Percentiles rank a stretch among this genome's conserved stretches.
Conservation (phyloP, 2,888 invertebrate species). For the Sipha maydis region DNA sequence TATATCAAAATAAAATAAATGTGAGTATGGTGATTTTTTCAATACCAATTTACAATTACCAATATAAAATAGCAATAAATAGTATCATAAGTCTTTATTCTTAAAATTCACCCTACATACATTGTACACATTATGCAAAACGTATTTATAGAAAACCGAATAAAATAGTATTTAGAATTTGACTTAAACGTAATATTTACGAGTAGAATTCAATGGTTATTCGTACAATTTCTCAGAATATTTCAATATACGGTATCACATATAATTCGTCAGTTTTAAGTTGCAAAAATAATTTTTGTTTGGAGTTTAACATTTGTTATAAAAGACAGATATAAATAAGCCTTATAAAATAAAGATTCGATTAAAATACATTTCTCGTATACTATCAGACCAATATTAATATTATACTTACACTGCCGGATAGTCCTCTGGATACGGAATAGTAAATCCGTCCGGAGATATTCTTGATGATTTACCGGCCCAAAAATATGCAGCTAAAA, state of each 20-base stretch:
- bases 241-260: too few relatives aligned
- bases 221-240: too few relatives aligned
- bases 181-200: neutral
- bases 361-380: too few relatives aligned
- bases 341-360: too few relatives aligned
- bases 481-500: slow-evolving; percentile 87
- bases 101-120: slow-evolving; percentile 8
- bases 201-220: neutral
- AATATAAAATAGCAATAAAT: slow-evolving; percentile 4
- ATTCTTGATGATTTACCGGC: slow-evolving; percentile 84
- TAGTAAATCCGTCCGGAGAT: slow-evolving; percentile 83
- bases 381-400: too few relatives aligned
- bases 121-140: neutral
- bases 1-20: neutral
- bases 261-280: too few relatives aligned
- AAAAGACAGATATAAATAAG: too few relatives aligned
- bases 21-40: neutral
- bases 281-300: too few relatives aligned
- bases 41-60: neutral
- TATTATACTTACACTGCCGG: slow-evolving; percentile 75
- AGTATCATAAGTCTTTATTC: neutral
- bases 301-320: too few relatives aligned
- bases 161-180: neutral
- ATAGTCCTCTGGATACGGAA: slow-evolving; percentile 88
- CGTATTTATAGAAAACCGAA: slow-evolving; percentile 2